phyloP scores from a whole-genome alignment of 2,113 vertebrate species.

The Clarias batrachus region DNA sequence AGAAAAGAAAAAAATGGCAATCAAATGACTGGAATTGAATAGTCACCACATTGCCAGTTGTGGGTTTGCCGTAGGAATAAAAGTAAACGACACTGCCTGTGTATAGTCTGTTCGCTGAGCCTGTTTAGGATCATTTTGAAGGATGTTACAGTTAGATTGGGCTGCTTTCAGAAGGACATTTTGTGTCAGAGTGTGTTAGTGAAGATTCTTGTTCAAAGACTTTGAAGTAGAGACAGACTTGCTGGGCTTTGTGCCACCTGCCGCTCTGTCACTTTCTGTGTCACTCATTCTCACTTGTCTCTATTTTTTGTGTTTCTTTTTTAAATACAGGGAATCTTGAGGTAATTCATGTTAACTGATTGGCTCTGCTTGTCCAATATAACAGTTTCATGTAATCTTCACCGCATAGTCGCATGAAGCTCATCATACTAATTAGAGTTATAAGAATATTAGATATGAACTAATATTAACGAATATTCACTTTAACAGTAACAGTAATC shows the following conservation, averaged over 20 bases:
- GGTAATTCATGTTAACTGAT: background rate
- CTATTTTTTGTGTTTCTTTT: conserved; percentile 21
- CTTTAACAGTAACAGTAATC: background rate
- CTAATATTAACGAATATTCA: background rate
- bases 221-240: conserved; percentile 2
- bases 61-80: background rate
- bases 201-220: conserved; percentile 10
- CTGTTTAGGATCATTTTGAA: background rate
- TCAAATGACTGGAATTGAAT: background rate
- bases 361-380: background rate
- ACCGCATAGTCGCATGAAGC: background rate
- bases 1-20: background rate
- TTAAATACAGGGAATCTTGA: background rate
- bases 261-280: conserved; percentile 21
- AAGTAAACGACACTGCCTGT: background rate
- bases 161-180: background rate
- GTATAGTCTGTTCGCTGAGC: background rate
- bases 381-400: background rate
- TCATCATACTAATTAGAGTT: background rate
- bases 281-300: conserved; percentile 10
- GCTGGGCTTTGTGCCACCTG: conserved; percentile 13
- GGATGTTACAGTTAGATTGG: conserved; percentile 4
- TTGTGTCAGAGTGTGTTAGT: background rate
- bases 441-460: background rate
- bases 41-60: background rate